A percentile compares a stretch with the other conserved stretches of the same genome.
These are phyloP conservation scores for Elaphurus davidianus DNA, from an alignment of 2,113 vertebrate species.

Conservation along the genomic window DNA sequence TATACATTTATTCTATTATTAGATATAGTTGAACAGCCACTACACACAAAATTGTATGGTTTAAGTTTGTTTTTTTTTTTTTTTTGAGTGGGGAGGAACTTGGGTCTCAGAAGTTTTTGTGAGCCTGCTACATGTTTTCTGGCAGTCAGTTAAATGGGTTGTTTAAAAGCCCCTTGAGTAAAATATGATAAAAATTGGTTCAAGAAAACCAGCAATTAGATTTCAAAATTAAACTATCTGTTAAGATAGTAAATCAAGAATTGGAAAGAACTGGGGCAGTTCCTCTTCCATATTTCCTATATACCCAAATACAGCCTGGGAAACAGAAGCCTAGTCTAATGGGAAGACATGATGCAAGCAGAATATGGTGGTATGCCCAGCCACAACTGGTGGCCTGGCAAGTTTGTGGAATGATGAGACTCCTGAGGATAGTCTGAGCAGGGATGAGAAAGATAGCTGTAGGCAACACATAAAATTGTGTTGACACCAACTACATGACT, in stretches of 20 bases:
- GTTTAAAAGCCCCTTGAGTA: background rate
- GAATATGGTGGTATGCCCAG: background rate
- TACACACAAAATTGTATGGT: conserved; percentile 31
- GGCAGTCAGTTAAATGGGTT: background rate
- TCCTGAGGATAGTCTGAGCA: background rate
- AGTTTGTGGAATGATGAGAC: background rate
- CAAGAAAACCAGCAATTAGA: background rate
- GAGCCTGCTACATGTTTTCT: background rate
- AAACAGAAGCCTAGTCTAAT: background rate
- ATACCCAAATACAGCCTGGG: background rate
- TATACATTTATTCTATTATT: conserved; percentile 63
- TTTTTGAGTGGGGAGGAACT: background rate
- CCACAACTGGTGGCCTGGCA: background rate
- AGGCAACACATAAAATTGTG: background rate
- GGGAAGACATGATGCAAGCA: background rate
- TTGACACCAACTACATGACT: background rate
- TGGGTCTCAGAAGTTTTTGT: background rate
- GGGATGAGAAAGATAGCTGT: background rate
- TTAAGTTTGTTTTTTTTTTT: background rate
- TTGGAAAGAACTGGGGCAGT: background rate
- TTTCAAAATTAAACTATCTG: background rate
- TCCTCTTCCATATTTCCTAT: background rate
- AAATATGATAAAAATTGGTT: background rate
- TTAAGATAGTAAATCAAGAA: background rate
- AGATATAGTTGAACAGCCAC: conserved; percentile 10